Evolutionary conservation across 2,113 vertebrate species (phyloP).

Genomic region (Catagonus wagneri): DNA sequence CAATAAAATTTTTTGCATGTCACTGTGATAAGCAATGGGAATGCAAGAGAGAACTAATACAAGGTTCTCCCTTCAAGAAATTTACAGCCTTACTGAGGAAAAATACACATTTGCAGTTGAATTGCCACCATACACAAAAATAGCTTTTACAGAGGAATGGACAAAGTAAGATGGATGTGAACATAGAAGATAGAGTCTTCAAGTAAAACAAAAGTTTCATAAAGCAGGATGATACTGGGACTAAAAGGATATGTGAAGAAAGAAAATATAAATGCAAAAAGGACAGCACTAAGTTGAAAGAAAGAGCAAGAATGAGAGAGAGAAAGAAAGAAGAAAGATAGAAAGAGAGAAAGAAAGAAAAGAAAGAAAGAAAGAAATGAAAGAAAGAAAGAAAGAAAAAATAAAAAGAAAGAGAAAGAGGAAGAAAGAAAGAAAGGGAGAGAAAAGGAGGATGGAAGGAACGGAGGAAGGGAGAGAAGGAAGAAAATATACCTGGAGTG

Average conservation of each 20-base stretch:
- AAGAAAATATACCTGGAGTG: not conserved
- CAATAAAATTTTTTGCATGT: not conserved
- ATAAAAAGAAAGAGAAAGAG: not conserved
- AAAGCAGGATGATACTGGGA: not conserved
- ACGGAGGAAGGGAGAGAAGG: fast-evolving
- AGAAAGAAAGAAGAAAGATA: no score
- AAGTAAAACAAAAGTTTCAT: not conserved
- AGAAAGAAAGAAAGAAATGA: not conserved
- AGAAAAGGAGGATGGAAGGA: no score
- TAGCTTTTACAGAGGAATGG: not conserved
- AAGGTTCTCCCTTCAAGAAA: not conserved
- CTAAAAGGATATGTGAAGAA: not conserved
- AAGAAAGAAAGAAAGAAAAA: not conserved
- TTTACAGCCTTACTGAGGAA: not conserved
- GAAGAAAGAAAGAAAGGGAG: not conserved
- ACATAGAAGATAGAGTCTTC: not conserved
- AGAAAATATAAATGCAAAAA: not conserved
- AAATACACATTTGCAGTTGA: not conserved
- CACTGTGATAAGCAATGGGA: not conserved
- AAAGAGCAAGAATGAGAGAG: no score
- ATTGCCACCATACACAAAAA: not conserved
- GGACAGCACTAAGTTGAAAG: no score
- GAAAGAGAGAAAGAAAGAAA: fast-evolving
- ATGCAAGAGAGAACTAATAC: not conserved
- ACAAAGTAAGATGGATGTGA: not conserved